phyloP scores from a whole-genome alignment of 2,888 invertebrate genomes.

The Caenorhabditis sp. region DNA sequence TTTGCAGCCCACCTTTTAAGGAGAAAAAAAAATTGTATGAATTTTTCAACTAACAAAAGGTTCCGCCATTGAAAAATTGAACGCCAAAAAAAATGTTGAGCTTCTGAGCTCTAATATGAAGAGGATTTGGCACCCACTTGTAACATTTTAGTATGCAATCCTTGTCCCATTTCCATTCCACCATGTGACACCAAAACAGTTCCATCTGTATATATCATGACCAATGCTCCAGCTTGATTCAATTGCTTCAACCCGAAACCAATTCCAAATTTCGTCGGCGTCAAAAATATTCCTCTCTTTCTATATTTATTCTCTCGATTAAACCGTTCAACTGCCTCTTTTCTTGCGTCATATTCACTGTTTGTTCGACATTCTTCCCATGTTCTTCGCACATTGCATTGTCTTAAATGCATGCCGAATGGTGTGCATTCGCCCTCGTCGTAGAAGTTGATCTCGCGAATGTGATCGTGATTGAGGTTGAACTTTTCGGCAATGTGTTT shows the following conservation, averaged over 20 bases:
- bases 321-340: slow-evolving; percentile 66
- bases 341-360: slow-evolving; percentile 65
- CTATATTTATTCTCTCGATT: slow-evolving; percentile 68
- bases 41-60: too few relatives aligned
- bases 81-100: too few relatives aligned
- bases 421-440: slow-evolving; percentile 82
- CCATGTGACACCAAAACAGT: slow-evolving; percentile 85
- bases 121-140: slow-evolving; percentile 75
- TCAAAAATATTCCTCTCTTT: slow-evolving; percentile 65
- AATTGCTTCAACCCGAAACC: slow-evolving; percentile 69
- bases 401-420: slow-evolving; percentile 80
- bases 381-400: slow-evolving; percentile 76
- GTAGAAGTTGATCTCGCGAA: slow-evolving; percentile 80
- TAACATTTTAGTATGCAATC: slow-evolving; percentile 92
- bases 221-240: slow-evolving; percentile 80
- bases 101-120: too few relatives aligned
- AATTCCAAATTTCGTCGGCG: slow-evolving; percentile 71
- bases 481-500: slow-evolving; percentile 78
- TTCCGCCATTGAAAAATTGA: too few relatives aligned
- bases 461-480: slow-evolving; percentile 57
- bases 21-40: too few relatives aligned
- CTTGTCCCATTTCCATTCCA: slow-evolving; percentile 97
- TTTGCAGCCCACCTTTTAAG: too few relatives aligned
- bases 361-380: slow-evolving; percentile 71
- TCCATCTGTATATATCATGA: slow-evolving; percentile 82